Evolutionary conservation across 2,888 invertebrate species (phyloP).

Genomic region (Phengaris alcon): DNA sequence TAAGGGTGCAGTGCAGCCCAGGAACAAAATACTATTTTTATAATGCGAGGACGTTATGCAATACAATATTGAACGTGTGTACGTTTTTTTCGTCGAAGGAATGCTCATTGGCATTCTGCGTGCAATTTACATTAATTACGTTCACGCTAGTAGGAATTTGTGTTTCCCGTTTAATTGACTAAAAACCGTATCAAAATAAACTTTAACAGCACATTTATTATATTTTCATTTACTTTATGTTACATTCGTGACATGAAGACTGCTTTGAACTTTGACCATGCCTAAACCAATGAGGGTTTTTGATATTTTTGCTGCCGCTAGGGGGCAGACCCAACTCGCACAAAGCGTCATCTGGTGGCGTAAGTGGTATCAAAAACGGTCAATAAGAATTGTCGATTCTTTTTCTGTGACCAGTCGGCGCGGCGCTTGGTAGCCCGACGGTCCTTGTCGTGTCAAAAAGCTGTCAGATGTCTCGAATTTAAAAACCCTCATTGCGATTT

Average conservation of each 20-base stretch:
- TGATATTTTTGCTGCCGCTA: too few species aligned
- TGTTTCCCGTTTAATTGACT: conserved; percentile 21
- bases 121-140: conserved; percentile 17
- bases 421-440: too few species aligned
- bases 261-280: neutral
- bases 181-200: conserved; percentile 23
- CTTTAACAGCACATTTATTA: neutral
- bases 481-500: too few species aligned
- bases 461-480: too few species aligned
- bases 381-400: too few species aligned
- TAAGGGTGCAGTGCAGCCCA: neutral
- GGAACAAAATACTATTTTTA: neutral
- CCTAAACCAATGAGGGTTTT: too few species aligned
- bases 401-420: too few species aligned
- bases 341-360: too few species aligned
- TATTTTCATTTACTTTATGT: neutral
- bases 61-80: neutral
- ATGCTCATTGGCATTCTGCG: conserved; percentile 17
- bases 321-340: too few species aligned
- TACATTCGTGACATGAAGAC: neutral
- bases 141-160: conserved; percentile 15
- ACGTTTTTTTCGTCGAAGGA: conserved; percentile 15
- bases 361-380: too few species aligned
- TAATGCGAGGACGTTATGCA: conserved; percentile 17
- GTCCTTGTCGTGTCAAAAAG: too few species aligned